Conservation (phyloP, 2,888 invertebrate species). For the Azorinus chamasolen region DNA sequence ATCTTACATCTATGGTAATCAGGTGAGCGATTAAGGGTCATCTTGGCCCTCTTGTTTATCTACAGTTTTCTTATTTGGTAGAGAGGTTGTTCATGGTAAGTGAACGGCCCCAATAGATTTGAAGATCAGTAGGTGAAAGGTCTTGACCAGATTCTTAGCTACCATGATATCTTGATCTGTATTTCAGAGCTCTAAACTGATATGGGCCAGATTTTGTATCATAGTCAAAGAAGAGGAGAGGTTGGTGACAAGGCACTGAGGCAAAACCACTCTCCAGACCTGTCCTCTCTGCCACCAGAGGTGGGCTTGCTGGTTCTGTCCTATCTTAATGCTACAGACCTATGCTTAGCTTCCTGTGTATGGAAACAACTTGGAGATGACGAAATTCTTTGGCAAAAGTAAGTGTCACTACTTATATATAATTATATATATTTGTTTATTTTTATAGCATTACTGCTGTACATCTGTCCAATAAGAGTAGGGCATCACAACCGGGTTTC, state of each 20-base stretch:
- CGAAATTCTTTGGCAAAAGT: slow-evolving; percentile 87
- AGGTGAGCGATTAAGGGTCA: too few relatives aligned
- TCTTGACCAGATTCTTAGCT: too few relatives aligned
- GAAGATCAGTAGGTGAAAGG: too few relatives aligned
- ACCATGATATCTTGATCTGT: too few relatives aligned
- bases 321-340: slow-evolving; percentile 87
- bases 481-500: too few relatives aligned
- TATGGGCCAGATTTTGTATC: slow-evolving; percentile 70
- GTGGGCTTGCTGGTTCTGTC: slow-evolving; percentile 87
- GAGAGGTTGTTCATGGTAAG: too few relatives aligned
- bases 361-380: slow-evolving; percentile 87
- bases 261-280: slow-evolving; percentile 84
- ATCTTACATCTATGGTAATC: too few relatives aligned
- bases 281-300: slow-evolving; percentile 87
- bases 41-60: too few relatives aligned
- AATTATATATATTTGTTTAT: background rate
- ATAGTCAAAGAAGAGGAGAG: slow-evolving; percentile 44
- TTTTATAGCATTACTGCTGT: too few relatives aligned
- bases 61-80: background rate
- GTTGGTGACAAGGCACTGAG: slow-evolving; percentile 42
- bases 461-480: too few relatives aligned
- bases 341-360: slow-evolving; percentile 87
- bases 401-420: background rate
- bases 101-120: too few relatives aligned
- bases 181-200: too few relatives aligned